These are phyloP conservation scores for Enteromius afrohamiltoni DNA, from an alignment of 2,797 vertebrate species.

Conservation along the genomic window DNA sequence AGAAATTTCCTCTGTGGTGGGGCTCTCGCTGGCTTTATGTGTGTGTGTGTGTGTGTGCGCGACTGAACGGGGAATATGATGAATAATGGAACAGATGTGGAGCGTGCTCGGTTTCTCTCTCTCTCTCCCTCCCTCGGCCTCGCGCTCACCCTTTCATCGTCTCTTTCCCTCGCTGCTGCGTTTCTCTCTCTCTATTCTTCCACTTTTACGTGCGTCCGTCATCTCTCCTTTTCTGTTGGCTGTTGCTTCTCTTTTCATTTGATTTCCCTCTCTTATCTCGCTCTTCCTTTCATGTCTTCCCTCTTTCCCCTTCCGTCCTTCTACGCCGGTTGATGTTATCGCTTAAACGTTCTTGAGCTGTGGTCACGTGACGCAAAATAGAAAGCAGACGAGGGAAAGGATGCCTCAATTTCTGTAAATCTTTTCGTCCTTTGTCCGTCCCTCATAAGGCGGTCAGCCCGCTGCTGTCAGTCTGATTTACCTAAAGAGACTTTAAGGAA, in stretches of 20 bases:
- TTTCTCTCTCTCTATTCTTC: constrained; percentile 13
- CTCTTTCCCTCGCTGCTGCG: constrained; percentile 47
- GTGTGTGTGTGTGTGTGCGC: constrained; percentile 21
- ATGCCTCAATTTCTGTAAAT: background rate
- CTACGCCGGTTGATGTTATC: constrained; percentile 36
- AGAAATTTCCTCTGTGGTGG: constrained; percentile 56
- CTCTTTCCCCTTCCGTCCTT: constrained; percentile 33
- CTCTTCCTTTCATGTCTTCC: constrained; percentile 52
- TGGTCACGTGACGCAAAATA: constrained; percentile 25
- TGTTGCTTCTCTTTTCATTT: constrained; percentile 40
- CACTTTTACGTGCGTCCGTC: constrained; percentile 13
- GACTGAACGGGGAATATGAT: constrained; percentile 56
- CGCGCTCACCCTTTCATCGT: constrained; percentile 46
- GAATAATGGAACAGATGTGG: constrained; percentile 66
- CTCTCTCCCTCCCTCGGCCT: constrained; percentile 44
- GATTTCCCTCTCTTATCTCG: constrained; percentile 54
- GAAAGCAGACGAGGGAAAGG: background rate
- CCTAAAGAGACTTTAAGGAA: constrained; percentile 52
- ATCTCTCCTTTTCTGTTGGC: constrained; percentile 40
- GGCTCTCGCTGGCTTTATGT: constrained; percentile 39
- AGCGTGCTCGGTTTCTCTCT: constrained; percentile 55
- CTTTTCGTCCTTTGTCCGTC: constrained; percentile 15
- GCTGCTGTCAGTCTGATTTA: constrained; percentile 48
- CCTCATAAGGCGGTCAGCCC: constrained; percentile 25
- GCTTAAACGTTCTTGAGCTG: constrained; percentile 16